phyloP scores from a whole-genome alignment of 2,797 vertebrate genomes.

The Cyclura pinguis region DNA sequence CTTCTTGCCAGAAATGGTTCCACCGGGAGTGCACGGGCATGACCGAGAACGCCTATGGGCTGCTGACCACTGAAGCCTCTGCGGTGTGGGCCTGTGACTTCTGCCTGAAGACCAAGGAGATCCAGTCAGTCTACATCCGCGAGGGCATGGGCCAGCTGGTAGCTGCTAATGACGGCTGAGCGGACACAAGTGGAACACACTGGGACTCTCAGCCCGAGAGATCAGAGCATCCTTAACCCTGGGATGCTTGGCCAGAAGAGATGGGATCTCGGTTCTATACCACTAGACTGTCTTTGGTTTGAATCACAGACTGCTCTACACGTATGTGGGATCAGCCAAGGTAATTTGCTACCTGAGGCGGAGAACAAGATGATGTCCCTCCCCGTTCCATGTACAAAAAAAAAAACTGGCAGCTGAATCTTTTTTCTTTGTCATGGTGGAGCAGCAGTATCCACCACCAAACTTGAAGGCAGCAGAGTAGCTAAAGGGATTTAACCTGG shows the following conservation, averaged over 20 bases:
- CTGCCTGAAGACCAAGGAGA: slow-evolving; percentile 99
- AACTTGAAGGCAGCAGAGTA: no score
- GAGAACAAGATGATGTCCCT: no score
- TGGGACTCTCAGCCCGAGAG: accelerated
- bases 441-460: no score
- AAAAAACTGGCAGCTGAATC: no score
- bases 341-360: no score
- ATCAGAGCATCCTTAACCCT: accelerated
- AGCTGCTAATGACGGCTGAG: slow-evolving; percentile 94
- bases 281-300: not conserved
- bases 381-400: no score
- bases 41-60: slow-evolving; percentile 94
- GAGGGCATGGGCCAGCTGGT: slow-evolving; percentile 96
- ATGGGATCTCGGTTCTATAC: not conserved
- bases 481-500: not conserved
- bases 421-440: no score
- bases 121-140: slow-evolving; percentile 95
- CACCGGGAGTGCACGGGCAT: slow-evolving; percentile 97
- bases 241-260: not conserved
- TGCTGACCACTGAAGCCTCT: slow-evolving; percentile 94
- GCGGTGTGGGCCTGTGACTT: slow-evolving; percentile 98
- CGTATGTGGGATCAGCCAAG: no score
- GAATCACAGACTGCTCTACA: not conserved
- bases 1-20: slow-evolving; percentile 98
- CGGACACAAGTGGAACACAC: accelerated